Base-by-base conservation (phyloP, 2,113 vertebrate species). In the Tamias sibiricus region DNA sequence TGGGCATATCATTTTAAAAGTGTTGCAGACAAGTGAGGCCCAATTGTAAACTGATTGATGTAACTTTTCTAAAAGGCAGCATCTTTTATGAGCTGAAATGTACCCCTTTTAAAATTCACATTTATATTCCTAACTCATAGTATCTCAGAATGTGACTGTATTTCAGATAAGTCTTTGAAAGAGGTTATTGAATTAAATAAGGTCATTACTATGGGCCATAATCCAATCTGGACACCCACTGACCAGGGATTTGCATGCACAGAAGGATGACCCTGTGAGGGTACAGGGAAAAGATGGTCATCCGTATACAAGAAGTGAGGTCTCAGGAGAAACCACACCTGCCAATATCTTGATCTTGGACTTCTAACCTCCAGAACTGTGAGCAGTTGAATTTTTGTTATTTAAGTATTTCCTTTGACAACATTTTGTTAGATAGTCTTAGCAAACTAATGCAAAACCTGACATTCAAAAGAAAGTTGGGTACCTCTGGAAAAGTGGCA, bases 1-100 rank as follows among this genome's bases (percentile, higher is more conserved):
- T 71, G 42, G 52, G 40, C 24, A 91, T 91, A 72, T 90, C 30
- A 71, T 42, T 89, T 95, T 74, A 71, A 76, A 76, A 42, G 93
- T 5, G 4, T 49, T 57, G 3, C 17, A 80, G 77, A 54, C 42
- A 87, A 82, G 22, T 49, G 64, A 80, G 42, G 35, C 8, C 30
- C 0, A 1, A 4, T 16, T 42, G 0, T 92, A 20, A 75, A 8
- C 13, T 49, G 30, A 52, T 12, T 49, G 42, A 32, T 62, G 22
- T 17, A 71, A 24, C 32, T 82, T 57, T 90, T 96, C 37, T 83
- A 74, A 90, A 75, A 68, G 75, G 28, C 19, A 74, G 14, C 4
- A 11, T n/a, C 44, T 64, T 30, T 44, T 69, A 62, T 16, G 81
- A 26, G 2, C 19, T 76, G 6, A 84, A 80, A 47, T 52, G 17